Base-by-base conservation (phyloP, 2,113 vertebrate species). In the Ictalurus furcatus region DNA sequence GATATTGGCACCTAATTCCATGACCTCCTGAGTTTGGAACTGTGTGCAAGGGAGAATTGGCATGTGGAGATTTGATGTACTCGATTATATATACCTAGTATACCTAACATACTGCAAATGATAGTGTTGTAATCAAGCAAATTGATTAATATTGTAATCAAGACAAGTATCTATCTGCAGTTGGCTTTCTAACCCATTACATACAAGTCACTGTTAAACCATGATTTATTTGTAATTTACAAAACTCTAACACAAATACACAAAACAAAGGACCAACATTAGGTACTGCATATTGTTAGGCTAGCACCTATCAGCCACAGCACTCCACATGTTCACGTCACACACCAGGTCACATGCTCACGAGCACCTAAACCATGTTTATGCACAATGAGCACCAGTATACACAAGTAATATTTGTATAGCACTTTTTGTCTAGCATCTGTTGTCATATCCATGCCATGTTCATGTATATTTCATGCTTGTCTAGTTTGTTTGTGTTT, bases 11-110 rank as follows among this genome's bases (percentile, higher is more conserved):
- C 48, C 59, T 61, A 52, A 37, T 85, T 85, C 30, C 54, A 73
- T 85, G 25, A 37, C 25, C 7, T 63, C 73, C 16, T 78, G 48
- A 67, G 54, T 87, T 85, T 63, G 52, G 37, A 88, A 85, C 9
- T 40, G 30, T n/a, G 25, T 14, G 19, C 73, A 81, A 84, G 58
- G 17, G 25, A 80, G 84, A 34, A 48, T 19, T 67, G 58, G 48
- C 28, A 58, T 58, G 19, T 65, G 79, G 9, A 74, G 61, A 86
- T 63, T 25, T 73, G 11, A 40, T 87, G 44, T 71, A 11, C 63
- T 88, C 13, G 34, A 67, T 59, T 34, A 19, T 21, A 34, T 34
- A 34, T 34, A 34, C 34, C 34, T 34, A 23, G 8, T 21, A 48
- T 17, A 48, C 25, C 21, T 1, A 28, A 54, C 76, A 71, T 52